Percentiles rank a stretch among this genome's conserved stretches.
Conservation (phyloP, 2,113 vertebrate species). For the Apteryx owenii region DNA sequence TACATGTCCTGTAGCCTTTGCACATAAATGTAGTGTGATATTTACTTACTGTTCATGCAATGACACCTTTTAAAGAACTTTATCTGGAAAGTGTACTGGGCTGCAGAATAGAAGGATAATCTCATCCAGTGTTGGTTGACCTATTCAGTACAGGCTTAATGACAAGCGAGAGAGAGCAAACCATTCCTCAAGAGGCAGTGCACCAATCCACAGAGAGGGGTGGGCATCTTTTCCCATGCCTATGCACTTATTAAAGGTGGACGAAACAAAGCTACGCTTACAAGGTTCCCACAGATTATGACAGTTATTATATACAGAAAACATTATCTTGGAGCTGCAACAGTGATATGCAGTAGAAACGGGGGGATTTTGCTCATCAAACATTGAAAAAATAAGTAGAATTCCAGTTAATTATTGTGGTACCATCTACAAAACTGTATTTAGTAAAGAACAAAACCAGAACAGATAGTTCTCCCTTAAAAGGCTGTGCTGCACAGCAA, state of each 20-base stretch:
- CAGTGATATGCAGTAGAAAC: neutral
- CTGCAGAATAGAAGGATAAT: too few relatives aligned
- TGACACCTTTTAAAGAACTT: neutral
- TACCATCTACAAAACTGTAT: neutral
- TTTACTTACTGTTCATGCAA: neutral
- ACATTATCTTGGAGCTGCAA: neutral
- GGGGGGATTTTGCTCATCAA: neutral
- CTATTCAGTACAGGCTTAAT: neutral
- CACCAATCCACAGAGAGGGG: neutral
- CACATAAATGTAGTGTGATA: fast-evolving
- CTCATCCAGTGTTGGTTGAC: neutral
- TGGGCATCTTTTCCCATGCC: neutral
- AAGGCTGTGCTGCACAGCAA: neutral
- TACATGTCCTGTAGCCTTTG: fast-evolving
- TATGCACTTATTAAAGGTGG: slow-evolving; percentile 23
- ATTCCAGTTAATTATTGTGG: fast-evolving
- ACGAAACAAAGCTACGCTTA: neutral
- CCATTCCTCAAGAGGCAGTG: neutral
- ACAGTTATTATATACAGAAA: neutral
- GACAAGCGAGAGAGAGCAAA: neutral
- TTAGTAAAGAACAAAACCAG: neutral
- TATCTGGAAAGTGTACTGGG: neutral
- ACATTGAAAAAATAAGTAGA: neutral
- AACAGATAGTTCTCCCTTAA: slow-evolving; percentile 48
- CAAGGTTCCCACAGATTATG: fast-evolving